These are phyloP conservation scores for Nansenia antarctica DNA, from an alignment of 2,113 vertebrate species.

Conservation along the genomic window DNA sequence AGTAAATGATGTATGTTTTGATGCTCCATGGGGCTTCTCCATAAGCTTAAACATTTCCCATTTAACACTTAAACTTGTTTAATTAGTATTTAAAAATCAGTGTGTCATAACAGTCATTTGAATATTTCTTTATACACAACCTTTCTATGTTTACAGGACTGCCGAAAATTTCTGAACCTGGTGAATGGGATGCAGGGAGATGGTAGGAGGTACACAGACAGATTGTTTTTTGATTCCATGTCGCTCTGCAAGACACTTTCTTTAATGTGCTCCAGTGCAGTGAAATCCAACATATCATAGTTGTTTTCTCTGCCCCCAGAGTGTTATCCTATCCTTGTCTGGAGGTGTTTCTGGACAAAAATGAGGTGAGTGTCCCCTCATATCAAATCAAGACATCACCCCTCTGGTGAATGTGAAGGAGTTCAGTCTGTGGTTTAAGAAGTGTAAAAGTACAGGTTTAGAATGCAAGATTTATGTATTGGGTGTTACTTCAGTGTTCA, in stretches of 20 bases:
- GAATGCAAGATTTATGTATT: background rate
- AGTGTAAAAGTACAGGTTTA: too few relatives aligned
- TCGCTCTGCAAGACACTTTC: background rate
- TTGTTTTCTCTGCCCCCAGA: constrained; percentile 50
- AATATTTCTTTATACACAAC: too few relatives aligned
- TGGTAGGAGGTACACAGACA: constrained; percentile 83
- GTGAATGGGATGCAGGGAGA: constrained; percentile 95
- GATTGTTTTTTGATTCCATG: background rate
- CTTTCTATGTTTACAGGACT: constrained; percentile 79
- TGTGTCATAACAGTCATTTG: too few relatives aligned
- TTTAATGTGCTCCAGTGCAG: background rate
- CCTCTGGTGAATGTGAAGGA: too few relatives aligned
- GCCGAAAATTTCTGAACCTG: constrained; percentile 93
- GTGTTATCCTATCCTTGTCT: constrained; percentile 78
- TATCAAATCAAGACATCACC: constrained; percentile 8
- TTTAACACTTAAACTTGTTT: too few relatives aligned
- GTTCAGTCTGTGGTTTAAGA: too few relatives aligned
- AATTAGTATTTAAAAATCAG: too few relatives aligned
- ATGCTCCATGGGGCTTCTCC: background rate
- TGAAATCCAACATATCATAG: background rate
- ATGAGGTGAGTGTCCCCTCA: constrained; percentile 64
- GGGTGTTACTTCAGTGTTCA: background rate
- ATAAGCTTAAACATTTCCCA: too few relatives aligned
- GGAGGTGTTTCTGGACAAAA: constrained; percentile 70
- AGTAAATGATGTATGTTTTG: background rate